Base-by-base conservation (phyloP, 1,140 invertebrate genomes). In the Bombus affinis region DNA sequence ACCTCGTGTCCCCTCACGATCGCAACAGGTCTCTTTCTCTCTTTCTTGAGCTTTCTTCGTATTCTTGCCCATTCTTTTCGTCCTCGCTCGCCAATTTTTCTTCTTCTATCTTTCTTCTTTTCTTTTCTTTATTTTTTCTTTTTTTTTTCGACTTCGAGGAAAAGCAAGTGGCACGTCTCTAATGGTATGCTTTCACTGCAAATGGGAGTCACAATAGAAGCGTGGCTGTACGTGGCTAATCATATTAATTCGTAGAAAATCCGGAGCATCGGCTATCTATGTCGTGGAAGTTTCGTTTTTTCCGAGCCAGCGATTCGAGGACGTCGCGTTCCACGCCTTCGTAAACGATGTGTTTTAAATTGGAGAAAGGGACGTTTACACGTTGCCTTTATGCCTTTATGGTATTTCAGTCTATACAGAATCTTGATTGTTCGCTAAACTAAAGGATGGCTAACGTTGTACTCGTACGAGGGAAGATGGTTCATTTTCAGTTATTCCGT, bases 181-280 rank as follows among this genome's bases (percentile, higher is more conserved):
- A 83, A 83, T 83, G 82, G 53, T 70, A 57, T 70, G 82, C 82
- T 83, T 83, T 83, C 82, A 83, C 82, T 47, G 9, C 42, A 44
- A 39, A 66, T 25, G 47, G 35, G 32, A 53, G 47, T 57, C 81
- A 82, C 62, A 76, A 83, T 42, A 37, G 47, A 78, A 44, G 80
- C 72, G 6, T 35, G 72, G 35, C 71, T 37, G 5, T 65, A 59
- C 39, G 37, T 53, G 65, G 35, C 18, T 78, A 59, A 83, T 83
- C 74, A 78, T 53, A 78, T 70, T 70, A 83, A 83, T 83, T 83
- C 15, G 35, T 35, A 37, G 59, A 39, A 53, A 78, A 82, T 74
- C 39, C 57, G 39, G 70, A 74, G 53, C 47, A 65, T 77, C 59
- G 72, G 42, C 28, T 25, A 28, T 71, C 70, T 28, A 39, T 39